These are phyloP conservation scores for Scrobipalpa costella DNA, from an alignment of 2,888 invertebrate species.

Conservation along the genomic window DNA sequence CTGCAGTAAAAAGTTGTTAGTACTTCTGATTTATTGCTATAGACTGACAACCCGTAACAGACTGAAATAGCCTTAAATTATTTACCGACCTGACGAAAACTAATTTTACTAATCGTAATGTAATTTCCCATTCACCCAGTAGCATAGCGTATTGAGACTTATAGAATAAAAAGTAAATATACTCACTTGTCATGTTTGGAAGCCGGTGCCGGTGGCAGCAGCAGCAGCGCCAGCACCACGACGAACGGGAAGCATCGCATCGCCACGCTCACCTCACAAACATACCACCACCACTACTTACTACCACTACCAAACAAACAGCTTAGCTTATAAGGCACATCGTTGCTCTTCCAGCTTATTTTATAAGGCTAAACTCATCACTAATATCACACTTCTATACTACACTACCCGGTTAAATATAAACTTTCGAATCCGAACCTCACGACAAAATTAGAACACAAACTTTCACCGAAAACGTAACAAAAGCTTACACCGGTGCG, in stretches of 20 bases:
- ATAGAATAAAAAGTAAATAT: background rate
- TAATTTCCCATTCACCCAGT: too few species aligned
- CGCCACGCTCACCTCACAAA: constrained; percentile 59
- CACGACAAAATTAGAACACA: constrained; percentile 31
- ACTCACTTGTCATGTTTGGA: constrained; percentile 51
- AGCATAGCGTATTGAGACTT: too few species aligned
- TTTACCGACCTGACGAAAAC: too few species aligned
- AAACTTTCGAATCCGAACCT: constrained; percentile 22
- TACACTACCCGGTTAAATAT: constrained; percentile 28
- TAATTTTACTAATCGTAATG: too few species aligned
- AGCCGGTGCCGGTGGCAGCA: constrained; percentile 64
- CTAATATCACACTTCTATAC: constrained; percentile 24
- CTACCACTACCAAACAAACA: constrained; percentile 34
- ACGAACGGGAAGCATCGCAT: constrained; percentile 61
- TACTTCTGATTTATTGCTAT: too few species aligned
- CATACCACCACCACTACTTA: constrained; percentile 40
- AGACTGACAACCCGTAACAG: too few species aligned
- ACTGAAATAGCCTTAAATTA: too few species aligned
- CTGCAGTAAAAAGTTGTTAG: too few species aligned
- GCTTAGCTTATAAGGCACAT: constrained; percentile 63
- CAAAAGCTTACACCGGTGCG: constrained; percentile 55
- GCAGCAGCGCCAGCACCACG: constrained; percentile 56
- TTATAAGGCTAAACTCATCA: constrained; percentile 47
- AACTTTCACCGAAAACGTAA: constrained; percentile 37
- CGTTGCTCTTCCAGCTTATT: constrained; percentile 56